Base-by-base conservation (phyloP, 2,888 invertebrate species). In the Melanostoma scalare region DNA sequence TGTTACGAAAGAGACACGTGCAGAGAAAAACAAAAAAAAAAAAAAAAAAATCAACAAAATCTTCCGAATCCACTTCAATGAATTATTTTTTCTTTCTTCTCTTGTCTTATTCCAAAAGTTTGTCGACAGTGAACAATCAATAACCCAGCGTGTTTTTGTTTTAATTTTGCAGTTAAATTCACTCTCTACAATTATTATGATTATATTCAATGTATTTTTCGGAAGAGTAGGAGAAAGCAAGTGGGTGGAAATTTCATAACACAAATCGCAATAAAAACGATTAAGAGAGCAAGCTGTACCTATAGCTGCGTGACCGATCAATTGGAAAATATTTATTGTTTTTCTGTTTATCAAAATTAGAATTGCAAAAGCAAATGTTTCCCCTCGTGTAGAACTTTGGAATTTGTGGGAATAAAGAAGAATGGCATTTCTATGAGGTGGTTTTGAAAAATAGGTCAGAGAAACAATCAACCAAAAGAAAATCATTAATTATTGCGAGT, bases 51-150 rank as follows among this genome's bases (percentile, higher is more conserved):
- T 33, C 35, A 61, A 38, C 58, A 10, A 35, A 10, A 6, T 60
- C 30, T 65, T 6, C n/a, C 9, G 20, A 30, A 60, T 65, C 33
- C 31, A 58, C 58, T 78, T 72, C 65, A 52, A 65, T 72, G 56
- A 42, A 58, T 53, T 75, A 42, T 44, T 68, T 60, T 30, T 33
- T 46, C 38, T 10, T 60, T 20, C 20, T 20, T 20, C 20, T 20
- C 20, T 20, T 20, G 20, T 20, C 20, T 20, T 20, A 20, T 20
- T 20, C 20, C 8, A 55, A 55, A 38, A 53, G 52, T 58, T 44
- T 42, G 46, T 58, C 68, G 46, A 53, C 36, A 72, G 72, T 72
- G 72, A 72, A 31, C 72, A 71, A 55, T 53, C 53, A 53, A 52
- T 20, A 76, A 63, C 53, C 40, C 31, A 60, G 30, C 40, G 63